Evolutionary conservation across 2,113 vertebrate species (phyloP), one percentile per base, ranked within the genome.

Genomic region (cattle (Bos taurus)): DNA sequence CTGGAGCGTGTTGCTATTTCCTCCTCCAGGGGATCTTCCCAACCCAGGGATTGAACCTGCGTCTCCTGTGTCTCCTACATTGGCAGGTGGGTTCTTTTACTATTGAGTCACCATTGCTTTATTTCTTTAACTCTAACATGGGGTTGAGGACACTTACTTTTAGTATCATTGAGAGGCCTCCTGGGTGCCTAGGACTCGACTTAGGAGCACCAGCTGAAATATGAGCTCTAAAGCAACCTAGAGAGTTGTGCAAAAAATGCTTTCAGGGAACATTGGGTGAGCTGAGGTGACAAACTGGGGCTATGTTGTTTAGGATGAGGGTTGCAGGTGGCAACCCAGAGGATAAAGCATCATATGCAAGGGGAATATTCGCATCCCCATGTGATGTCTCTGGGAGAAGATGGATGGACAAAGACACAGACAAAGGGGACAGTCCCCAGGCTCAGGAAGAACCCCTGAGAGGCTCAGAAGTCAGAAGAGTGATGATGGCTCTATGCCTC

Each of bases 161-260:
- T 82, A 56, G 77, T 28, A 11, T 81, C 93, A 46, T 14, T 3
- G 21, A 36, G 67, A 90, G 30, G 30, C 43, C 81, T 30, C 0
- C 0, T 1, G 17, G n/a, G 5, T 26, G 33, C 28, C 48, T 15
- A 43, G 14, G 5, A 56, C 30, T 67, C 2, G 3, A 40, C 50
- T 40, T 16, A 40, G n/a, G 67, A 56, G 64, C 36, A 60, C 78
- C 52, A 67, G 54, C 59, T 86, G 52, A 94, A 56, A 74, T 40
- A 25, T 81, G 21, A 59, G 64, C 9, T 89, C n/a, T 43, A 90
- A 92, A 48, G 54, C 59, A 86, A 92, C 1, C 0, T 26, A 50
- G 33, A 64, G 57, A 16, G 50, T 97, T 97, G 36, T 59, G 92
- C 59, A 85, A 96, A 84, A 71, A 40, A 40, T 2, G 5, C 33